Evolutionary conservation across 1,140 invertebrate species (phyloP), one percentile per base, ranked within the genome.

Genomic region (Dolichoris vasculosae): DNA sequence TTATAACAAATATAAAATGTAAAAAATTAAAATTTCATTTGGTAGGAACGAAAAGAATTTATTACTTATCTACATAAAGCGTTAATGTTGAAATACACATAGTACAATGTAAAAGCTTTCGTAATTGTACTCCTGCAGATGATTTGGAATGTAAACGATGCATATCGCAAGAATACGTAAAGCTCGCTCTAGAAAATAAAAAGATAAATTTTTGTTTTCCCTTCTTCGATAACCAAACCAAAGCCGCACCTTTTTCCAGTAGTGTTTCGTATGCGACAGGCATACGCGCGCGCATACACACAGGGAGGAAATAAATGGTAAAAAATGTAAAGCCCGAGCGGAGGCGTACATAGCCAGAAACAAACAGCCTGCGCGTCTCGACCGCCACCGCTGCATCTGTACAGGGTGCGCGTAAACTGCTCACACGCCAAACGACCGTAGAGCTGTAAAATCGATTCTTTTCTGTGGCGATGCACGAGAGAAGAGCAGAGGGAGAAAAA

Each of bases 391-490:
- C 69, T 82, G 69, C 67, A 13, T 69, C 38, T 30, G n/a, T 71
- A 48, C n/a, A 32, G 64, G 7, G 20, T 11, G 63, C 35, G 64
- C 38, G 69, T 38, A 59, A 75, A 59, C 20, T 26, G 43, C 26
- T 59, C 43, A 43, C 48, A 67, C 30, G 67, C 38, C 69, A 35
- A 63, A 67, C 51, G 67, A 71, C 64, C 64, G 46, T 40, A 30
- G 26, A 32, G 38, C n/a, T 76, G 67, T 75, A 81, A 81, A 85
- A 85, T 85, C 78, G 84, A 85, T 85, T 85, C 75, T 85, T 85
- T 64, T 85, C 63, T 35, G 63, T 35, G 38, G 9, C 11, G 6
- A 17, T n/a, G 40, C 46, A 20, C 32, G 2, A 40, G 83, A 23
- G 64, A n/a, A 51, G 63, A 23, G 55, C 3, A 13, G 4, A 26